Base-by-base conservation (phyloP, 2,113 vertebrate species). In the Rostratula benghalensis region DNA sequence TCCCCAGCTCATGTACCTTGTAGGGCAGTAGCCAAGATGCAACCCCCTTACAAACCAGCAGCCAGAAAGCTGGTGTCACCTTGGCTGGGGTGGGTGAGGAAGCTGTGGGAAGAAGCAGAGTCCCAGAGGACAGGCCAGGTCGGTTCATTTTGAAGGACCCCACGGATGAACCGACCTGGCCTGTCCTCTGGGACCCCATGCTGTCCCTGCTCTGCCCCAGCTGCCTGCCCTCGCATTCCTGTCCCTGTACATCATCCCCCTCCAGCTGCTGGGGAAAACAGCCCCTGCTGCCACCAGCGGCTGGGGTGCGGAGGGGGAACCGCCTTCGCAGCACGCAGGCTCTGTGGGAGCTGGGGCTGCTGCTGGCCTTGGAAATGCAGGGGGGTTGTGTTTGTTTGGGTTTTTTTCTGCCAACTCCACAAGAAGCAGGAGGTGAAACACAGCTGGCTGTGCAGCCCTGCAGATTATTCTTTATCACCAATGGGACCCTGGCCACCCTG, bases 221-320 rank as follows among this genome's bases (percentile, higher is more conserved):
- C 90, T 77, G 94, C 91, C 53, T 93, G 93, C 87, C 89, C 87
- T 94, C 0, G 0, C 90, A 96, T 96, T 96, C 94, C 93, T 88
- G 81, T 80, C 85, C 56, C 51, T 1, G 6, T 13, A 96, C 82
- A 95, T 95, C 94, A 96, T 88, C 87, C 83, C 79, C 59, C 64
- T 94, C 75, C 93, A 91, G 46, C 89, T 96, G 94, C 76, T 73
- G 91, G 75, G 79, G 86, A 96, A 95, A 96, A 93, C 91, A 96
- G 89, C 23, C 91, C 68, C 94, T 2, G 31, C 94, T 93, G 96
- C 86, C 89, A 64, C 67, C 91, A 95, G 89, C 28, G 5, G 76
- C 83, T 86, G 68, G 83, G 71, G 6, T 83, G 57, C 21, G 31
- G 65, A 68, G 70, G n/a, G 74, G 87, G 78, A 89, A 80, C 69